Conservation (phyloP, 2,888 invertebrate species). For the Orthosia incerta region DNA sequence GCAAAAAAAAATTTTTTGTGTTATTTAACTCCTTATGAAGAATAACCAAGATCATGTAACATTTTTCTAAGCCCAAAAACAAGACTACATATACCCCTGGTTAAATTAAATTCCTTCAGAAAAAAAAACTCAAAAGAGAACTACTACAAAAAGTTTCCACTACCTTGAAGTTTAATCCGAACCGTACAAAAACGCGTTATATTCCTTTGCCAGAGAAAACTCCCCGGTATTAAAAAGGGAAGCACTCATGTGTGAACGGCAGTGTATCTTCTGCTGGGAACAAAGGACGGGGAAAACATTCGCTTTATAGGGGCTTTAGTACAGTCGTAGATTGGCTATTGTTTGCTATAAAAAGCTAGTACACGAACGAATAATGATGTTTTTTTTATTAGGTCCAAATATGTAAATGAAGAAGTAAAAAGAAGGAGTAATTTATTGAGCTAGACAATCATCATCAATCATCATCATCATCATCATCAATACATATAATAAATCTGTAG, state of each 20-base stretch:
- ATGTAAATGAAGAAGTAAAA: too few species aligned
- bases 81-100: not conserved
- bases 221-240: constrained; percentile 86
- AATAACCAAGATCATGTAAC: too few species aligned
- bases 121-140: constrained; percentile 31
- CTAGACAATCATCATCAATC: too few species aligned
- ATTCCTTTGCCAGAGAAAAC: constrained; percentile 84
- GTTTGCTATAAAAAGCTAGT: constrained; percentile 13
- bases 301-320: constrained; percentile 66
- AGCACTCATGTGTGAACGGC: constrained; percentile 87
- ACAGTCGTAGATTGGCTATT: constrained; percentile 65
- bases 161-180: constrained; percentile 61
- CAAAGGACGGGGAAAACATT: constrained; percentile 87
- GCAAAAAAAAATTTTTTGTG: too few species aligned
- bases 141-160: constrained; percentile 32
- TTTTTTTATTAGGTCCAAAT: too few species aligned
- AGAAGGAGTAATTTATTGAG: too few species aligned
- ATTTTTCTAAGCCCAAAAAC: not conserved
- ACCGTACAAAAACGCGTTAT: constrained; percentile 69
- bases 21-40: too few species aligned
- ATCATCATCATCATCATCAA: too few species aligned
- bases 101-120: constrained; percentile 15
- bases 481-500: too few species aligned
- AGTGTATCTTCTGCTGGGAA: constrained; percentile 85
- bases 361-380: too few species aligned